Evolutionary conservation across 2,888 invertebrate genomes (phyloP).

Genomic region (Metalampra italica): DNA sequence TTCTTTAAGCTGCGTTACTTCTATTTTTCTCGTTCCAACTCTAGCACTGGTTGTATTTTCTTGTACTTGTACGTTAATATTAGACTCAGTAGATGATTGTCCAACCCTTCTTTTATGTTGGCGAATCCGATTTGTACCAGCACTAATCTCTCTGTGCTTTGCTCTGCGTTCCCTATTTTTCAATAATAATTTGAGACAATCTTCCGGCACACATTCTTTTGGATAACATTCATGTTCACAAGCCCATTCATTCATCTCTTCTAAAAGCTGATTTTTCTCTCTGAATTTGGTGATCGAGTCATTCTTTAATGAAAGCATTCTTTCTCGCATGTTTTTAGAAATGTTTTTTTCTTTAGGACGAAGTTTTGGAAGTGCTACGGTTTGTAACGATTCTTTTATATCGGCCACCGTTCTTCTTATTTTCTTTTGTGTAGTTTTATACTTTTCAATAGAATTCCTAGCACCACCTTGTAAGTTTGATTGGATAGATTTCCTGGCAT

Average conservation of each 20-base stretch:
- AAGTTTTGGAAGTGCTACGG: no score
- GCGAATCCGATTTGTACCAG: no score
- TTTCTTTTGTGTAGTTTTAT: no score
- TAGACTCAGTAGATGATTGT: not conserved
- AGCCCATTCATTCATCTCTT: not conserved
- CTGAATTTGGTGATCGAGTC: conserved; percentile 35
- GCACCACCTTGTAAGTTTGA: no score
- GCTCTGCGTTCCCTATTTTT: conserved; percentile 1
- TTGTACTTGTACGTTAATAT: conserved; percentile 6
- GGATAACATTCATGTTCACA: conserved; percentile 28
- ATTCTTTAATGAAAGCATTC: conserved; percentile 24
- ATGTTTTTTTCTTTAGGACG: not conserved
- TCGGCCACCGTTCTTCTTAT: no score
- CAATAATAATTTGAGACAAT: conserved; percentile 29
- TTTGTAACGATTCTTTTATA: no score
- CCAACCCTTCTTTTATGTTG: not conserved
- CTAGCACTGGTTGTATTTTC: not conserved
- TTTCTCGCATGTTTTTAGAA: conserved; percentile 8
- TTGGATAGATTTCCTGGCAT: not conserved
- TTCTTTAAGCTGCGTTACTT: not conserved
- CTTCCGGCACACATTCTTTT: conserved; percentile 29
- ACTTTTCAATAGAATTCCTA: no score
- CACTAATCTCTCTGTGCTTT: not conserved
- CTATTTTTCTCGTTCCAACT: not conserved
- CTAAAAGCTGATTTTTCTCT: conserved; percentile 20